Conservation (phyloP, 1,140 invertebrate genomes). For the Brachionus manjavacas region DNA sequence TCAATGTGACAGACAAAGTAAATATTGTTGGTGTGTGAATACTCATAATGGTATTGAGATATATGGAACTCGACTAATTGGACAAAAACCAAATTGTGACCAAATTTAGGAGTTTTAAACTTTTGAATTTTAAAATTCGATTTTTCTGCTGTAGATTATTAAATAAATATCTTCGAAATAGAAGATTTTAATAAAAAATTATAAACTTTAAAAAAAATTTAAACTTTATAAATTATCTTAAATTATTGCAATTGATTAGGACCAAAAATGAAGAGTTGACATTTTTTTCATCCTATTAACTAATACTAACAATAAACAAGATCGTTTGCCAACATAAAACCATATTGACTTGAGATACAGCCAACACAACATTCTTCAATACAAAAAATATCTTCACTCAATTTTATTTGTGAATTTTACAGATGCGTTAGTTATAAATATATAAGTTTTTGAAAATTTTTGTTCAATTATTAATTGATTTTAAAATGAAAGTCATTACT, state of each 20-base stretch:
- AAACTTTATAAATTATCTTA: no score
- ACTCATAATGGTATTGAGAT: conserved; percentile 22
- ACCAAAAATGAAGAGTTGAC: no score
- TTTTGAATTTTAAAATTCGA: neutral
- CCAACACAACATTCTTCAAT: neutral
- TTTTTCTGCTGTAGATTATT: no score
- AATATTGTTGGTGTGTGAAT: conserved; percentile 42
- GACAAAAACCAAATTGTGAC: conserved; percentile 12
- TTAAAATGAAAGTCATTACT: neutral
- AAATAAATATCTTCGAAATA: no score
- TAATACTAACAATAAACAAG: no score
- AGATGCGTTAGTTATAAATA: neutral
- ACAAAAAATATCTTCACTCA: neutral
- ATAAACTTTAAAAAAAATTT: no score
- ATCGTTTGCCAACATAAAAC: neutral
- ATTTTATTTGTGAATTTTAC: neutral
- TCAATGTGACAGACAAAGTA: conserved; percentile 25
- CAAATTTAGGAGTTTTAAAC: neutral
- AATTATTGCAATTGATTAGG: no score
- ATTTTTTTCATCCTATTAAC: no score
- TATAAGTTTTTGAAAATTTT: neutral
- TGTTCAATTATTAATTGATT: neutral
- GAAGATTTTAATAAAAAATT: no score
- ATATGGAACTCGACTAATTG: conserved; percentile 15
- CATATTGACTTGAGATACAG: neutral